Evolutionary conservation across 2,888 invertebrate species (phyloP), one percentile per base, ranked within the genome.

Genomic region (Priocnemis perturbator): DNA sequence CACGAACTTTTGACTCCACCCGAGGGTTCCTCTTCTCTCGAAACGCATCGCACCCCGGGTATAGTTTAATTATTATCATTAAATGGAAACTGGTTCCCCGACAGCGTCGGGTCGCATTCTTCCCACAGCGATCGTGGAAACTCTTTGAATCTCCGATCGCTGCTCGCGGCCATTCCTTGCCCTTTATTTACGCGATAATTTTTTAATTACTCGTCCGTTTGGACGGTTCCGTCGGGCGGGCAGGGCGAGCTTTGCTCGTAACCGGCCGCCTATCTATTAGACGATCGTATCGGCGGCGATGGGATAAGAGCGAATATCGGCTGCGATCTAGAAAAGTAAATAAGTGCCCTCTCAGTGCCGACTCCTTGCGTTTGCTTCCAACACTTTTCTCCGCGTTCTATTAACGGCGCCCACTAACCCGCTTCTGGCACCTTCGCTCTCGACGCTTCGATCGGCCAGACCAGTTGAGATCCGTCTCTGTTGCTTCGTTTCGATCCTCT

Each of bases 151-250:
- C 64, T 64, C 45, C 26, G 52, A 52, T 7, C 47, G 37, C 23
- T 23, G 48, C 9, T 60, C 30, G 60, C n/a, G 47, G 30, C 19
- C 58, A 57, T 59, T 68, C 19, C 26, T 20, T 57, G 52, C 60
- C 50, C 60, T 20, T 30, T 9, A 44, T 15, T 57, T 21, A 53
- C n/a, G 20, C 20, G 37, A 53, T 64, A 70, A 71, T 60, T 37
- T 67, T 78, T 71, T 72, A 70, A 70, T 71, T 71, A 20, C 70
- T 65, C 53, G 5, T 5, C 66, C 44, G 19, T 21, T 20, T 11
- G 37, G 14, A 26, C 26, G 26, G 37, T 37, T 26, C 14, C 37
- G 4, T 37, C 37, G 37, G 4, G 37, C 7, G 37, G 37, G 37
- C 2, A 37, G 60, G 14, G 37, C 19, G 20, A 11, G 19, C 47